Evolutionary conservation across 2,113 vertebrate species (phyloP).

Genomic region (Emberiza fucata): DNA sequence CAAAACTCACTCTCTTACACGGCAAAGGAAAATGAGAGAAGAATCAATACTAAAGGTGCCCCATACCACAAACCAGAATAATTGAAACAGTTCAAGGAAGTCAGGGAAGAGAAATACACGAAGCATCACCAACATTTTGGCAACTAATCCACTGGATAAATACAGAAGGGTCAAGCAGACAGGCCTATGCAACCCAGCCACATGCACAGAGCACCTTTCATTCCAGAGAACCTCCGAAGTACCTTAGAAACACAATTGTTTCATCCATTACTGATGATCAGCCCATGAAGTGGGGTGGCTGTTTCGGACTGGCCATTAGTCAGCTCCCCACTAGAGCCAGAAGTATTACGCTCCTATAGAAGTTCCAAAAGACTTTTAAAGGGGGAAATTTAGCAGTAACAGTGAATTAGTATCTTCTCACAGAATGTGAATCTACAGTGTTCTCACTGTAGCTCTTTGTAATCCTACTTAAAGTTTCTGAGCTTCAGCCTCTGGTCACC

Average conservation of each 20-base stretch:
- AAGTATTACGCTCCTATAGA: background rate
- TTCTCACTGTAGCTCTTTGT: background rate
- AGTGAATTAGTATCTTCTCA: background rate
- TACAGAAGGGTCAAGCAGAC: background rate
- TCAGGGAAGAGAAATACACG: background rate
- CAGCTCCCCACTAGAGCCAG: background rate
- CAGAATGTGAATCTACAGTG: background rate
- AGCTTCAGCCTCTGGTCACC: background rate
- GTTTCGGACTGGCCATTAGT: background rate
- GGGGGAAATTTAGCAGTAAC: background rate
- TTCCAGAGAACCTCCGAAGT: background rate
- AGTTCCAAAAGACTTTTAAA: background rate
- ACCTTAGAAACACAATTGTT: slow-evolving; percentile 1
- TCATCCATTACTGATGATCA: background rate
- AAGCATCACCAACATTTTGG: background rate
- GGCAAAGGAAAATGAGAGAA: background rate
- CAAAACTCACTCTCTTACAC: background rate
- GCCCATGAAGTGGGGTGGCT: background rate
- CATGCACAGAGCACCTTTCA: background rate
- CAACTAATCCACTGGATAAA: background rate
- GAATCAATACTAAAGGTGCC: background rate
- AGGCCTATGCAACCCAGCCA: background rate
- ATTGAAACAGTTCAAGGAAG: background rate
- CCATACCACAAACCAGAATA: background rate
- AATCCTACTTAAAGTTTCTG: background rate